Conservation (phyloP, 2,113 vertebrate species). For the Gallinago paraguaiae region DNA sequence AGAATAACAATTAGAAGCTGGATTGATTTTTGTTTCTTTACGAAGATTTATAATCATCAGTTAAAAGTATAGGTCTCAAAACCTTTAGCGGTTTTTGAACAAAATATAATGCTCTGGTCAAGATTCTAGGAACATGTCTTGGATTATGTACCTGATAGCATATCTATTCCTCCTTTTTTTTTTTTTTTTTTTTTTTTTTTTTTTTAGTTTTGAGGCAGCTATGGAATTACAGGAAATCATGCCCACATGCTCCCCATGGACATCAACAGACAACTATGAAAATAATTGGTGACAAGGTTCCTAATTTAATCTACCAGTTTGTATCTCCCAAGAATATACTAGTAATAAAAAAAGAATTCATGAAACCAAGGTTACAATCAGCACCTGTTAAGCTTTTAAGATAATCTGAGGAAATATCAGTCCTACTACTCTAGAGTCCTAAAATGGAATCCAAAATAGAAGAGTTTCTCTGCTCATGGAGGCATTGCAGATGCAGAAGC, state of each 20-base stretch:
- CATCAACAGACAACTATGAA: rapidly evolving
- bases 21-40: background rate
- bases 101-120: background rate
- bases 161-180: background rate
- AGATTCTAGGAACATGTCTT: background rate
- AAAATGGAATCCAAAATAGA: background rate
- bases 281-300: background rate
- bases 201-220: background rate
- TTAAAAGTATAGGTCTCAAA: background rate
- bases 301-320: background rate
- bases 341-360: background rate
- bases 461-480: background rate
- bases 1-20: background rate
- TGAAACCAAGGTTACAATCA: background rate
- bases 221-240: background rate
- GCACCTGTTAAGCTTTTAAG: background rate
- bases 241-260: background rate
- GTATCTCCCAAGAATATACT: background rate
- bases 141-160: background rate
- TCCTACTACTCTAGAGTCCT: background rate
- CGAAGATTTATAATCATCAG: background rate
- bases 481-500: background rate
- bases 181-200: background rate
- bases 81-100: background rate
- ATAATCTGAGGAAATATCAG: background rate